Evolutionary conservation across 2,888 invertebrate species (phyloP), one percentile per base, ranked within the genome.

Genomic region (Drosophila ochracea): DNA sequence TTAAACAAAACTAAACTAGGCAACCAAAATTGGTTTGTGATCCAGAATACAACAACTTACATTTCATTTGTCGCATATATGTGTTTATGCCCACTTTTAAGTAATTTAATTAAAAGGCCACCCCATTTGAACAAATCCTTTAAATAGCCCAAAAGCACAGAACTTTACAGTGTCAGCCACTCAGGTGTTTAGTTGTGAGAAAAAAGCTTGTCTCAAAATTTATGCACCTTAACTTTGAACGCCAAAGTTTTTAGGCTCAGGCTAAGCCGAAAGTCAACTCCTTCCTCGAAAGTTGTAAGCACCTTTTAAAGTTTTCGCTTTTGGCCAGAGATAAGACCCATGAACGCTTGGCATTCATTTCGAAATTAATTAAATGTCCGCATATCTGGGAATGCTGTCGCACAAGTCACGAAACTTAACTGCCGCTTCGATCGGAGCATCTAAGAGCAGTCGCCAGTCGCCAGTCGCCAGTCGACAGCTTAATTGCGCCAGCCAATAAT

Each of bases 291-390:
- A 50, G 37, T 52, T 68, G 49, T 39, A 25, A 66, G 58, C 60
- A 68, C 54, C 73, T 80, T 82, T 84, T 82, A 76, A 84, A 84
- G 82, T 84, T 83, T 82, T n/a, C 53, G 73, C 57, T 64, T 53
- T 70, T 60, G 76, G 62, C 66, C 63, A 68, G n/a, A 39, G 82
- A 84, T 85, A 84, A 81, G 73, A 66, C 73, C 39, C 57, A 35
- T 13, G 28, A 82, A 86, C 84, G 76, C 83, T 86, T 72, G 65
- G 74, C 67, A 72, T 82, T 84, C 84, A 75, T 81, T 82, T 72
- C 62, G 67, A 84, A 84, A 86, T 84, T 84, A 84, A 84, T 84
- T 86, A 86, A 84, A 84, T 77, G 73, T 21, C 62, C 59, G 47
- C 66, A 77, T 71, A 78, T 72, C 78, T 78, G 41, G 55, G 37